These are phyloP conservation scores for Peucedramus taeniatus DNA, from an alignment of 2,113 vertebrate species.

Conservation along the genomic window DNA sequence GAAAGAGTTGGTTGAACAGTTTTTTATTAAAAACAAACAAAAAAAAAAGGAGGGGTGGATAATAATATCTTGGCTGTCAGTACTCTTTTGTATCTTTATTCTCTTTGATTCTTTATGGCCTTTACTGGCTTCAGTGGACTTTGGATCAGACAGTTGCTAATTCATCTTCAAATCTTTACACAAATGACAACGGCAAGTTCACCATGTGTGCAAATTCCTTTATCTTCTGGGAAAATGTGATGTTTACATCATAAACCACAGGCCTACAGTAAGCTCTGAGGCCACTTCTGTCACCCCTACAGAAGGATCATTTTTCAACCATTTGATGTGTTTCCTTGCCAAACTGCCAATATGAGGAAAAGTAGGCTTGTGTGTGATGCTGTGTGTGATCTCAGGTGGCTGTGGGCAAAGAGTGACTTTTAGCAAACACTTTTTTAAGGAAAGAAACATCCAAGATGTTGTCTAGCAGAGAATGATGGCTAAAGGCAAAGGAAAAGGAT, in stretches of 20 bases:
- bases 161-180: neutral
- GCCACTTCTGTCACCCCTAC: neutral
- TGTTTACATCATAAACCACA: neutral
- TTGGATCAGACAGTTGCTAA: conserved; percentile 6
- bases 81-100: neutral
- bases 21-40: neutral
- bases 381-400: neutral
- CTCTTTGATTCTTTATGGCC: neutral
- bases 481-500: neutral
- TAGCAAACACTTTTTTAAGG: neutral
- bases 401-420: neutral
- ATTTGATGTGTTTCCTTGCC: neutral
- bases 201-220: neutral
- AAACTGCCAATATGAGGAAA: neutral
- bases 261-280: neutral
- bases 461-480: neutral
- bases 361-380: neutral
- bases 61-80: neutral
- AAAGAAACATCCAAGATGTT: neutral
- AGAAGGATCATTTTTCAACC: neutral
- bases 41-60: neutral
- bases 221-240: neutral
- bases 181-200: neutral
- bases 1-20: neutral
- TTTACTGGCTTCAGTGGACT: neutral